These are phyloP conservation scores for Bucorvus abyssinicus DNA, from an alignment of 2,797 vertebrate species.

Conservation along the genomic window DNA sequence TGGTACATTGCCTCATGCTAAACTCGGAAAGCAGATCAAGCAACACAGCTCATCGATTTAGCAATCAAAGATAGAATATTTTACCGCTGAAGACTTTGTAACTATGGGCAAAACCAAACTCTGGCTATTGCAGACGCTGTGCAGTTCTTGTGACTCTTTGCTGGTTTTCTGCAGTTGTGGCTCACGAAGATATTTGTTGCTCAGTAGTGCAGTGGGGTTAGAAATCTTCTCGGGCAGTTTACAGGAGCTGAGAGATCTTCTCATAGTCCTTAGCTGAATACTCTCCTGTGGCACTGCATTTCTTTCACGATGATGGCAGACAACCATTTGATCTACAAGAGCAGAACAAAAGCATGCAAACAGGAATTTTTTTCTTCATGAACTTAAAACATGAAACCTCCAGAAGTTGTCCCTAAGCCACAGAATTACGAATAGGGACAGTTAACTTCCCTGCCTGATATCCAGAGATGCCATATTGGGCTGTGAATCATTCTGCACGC, in stretches of 20 bases:
- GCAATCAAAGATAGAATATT: not conserved
- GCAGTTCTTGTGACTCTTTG: not conserved
- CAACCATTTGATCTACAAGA: not conserved
- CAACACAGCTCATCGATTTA: not conserved
- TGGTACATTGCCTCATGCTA: not conserved
- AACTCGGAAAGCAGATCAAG: not conserved
- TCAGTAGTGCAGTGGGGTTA: not conserved
- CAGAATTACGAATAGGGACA: not conserved
- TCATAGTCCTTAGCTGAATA: not conserved
- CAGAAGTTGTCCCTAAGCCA: not conserved
- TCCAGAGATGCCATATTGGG: not conserved
- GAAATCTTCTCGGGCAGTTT: not conserved
- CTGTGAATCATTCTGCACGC: not conserved
- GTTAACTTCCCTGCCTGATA: not conserved
- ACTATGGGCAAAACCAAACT: not conserved
- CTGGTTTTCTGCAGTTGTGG: not conserved
- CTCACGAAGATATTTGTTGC: not conserved
- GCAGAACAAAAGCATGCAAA: not conserved
- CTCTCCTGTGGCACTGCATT: not conserved
- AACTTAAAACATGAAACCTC: not conserved
- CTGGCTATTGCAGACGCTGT: not conserved
- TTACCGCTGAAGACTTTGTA: constrained; percentile 56
- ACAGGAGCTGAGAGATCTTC: not conserved
- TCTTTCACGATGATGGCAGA: not conserved
- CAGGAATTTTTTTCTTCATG: not conserved